A percentile compares a stretch with the other conserved stretches of the same genome.
phyloP scores from a whole-genome alignment of 2,797 vertebrate genomes.

The Decapterus maruadsi region DNA sequence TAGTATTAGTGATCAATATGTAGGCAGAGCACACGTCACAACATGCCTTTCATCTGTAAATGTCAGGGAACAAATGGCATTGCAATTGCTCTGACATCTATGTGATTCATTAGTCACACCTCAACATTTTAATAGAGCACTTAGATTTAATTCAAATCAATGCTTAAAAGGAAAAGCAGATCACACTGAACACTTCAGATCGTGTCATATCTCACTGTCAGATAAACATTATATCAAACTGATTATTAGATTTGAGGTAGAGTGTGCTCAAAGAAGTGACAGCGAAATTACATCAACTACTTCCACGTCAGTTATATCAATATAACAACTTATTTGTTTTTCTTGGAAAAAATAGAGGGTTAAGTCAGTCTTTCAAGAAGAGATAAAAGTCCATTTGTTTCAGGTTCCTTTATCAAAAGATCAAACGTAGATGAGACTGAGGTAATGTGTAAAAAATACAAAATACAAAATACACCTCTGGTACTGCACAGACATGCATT shows the following conservation, averaged over 20 bases:
- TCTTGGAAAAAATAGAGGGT: not conserved
- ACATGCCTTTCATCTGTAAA: constrained; percentile 23
- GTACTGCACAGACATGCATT: too few species aligned
- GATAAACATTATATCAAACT: not conserved
- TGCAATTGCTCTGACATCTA: not conserved
- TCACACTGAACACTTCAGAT: not conserved
- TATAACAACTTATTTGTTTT: not conserved
- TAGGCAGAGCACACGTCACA: not conserved
- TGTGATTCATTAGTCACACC: constrained; percentile 11
- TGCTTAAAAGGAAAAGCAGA: not conserved
- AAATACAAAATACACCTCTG: too few species aligned
- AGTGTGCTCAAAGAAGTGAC: not conserved
- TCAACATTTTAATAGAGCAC: constrained; percentile 13
- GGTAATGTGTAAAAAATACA: too few species aligned
- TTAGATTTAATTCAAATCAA: not conserved
- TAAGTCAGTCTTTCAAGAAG: not conserved
- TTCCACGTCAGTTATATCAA: not conserved
- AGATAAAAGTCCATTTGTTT: constrained; percentile 1
- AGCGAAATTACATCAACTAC: not conserved
- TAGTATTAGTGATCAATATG: not conserved
- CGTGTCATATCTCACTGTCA: not conserved
- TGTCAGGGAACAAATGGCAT: constrained; percentile 28
- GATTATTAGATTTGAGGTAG: not conserved
- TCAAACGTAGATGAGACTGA: not conserved
- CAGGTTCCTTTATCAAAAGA: not conserved